phyloP scores from a whole-genome alignment of 2,113 vertebrate species.

The Mesitornis unicolor region DNA sequence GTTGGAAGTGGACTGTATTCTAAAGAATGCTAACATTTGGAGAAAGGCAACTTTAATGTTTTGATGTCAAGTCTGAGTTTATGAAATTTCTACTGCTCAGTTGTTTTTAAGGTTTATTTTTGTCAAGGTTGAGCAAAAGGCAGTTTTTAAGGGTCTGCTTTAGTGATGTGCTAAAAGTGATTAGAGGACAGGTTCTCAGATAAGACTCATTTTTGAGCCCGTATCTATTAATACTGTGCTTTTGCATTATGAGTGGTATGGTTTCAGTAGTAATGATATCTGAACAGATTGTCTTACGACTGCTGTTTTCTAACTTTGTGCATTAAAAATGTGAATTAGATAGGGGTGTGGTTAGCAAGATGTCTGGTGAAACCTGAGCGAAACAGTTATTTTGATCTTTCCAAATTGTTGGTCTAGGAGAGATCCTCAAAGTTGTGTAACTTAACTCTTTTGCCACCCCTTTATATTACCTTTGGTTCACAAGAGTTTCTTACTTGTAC shows the following conservation, averaged over 20 bases:
- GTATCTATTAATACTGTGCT: neutral
- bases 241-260: rapidly evolving
- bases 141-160: neutral
- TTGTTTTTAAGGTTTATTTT: neutral
- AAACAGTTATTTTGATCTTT: neutral
- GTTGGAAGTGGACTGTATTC: neutral
- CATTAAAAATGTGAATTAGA: rapidly evolving
- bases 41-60: neutral
- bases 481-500: neutral
- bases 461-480: neutral
- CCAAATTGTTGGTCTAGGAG: neutral
- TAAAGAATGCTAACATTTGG: neutral
- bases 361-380: neutral
- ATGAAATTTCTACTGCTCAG: neutral
- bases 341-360: neutral
- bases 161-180: neutral
- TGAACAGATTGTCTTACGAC: neutral
- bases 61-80: neutral
- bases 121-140: neutral
- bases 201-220: neutral
- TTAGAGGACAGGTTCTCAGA: neutral
- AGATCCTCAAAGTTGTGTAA: neutral
- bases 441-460: neutral
- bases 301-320: neutral
- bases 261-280: neutral